These are phyloP conservation scores for Cyaniris semiargus DNA, from an alignment of 2,888 invertebrate genomes.

Conservation along the genomic window DNA sequence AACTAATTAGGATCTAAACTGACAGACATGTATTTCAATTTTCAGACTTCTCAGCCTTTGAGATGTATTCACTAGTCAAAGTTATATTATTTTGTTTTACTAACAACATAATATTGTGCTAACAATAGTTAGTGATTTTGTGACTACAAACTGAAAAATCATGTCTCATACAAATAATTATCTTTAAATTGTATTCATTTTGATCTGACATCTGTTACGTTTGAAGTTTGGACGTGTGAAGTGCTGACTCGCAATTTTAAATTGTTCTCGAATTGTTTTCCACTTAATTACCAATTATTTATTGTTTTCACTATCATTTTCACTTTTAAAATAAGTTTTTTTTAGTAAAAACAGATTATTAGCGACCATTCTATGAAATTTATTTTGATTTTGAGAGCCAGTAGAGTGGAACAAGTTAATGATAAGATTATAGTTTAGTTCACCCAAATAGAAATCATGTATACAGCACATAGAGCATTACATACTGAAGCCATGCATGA, in stretches of 20 bases:
- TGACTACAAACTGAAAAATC: background rate
- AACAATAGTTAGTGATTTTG: background rate
- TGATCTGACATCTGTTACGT: conserved; percentile 16
- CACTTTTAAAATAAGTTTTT: background rate
- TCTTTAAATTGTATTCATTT: background rate
- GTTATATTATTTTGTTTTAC: no score
- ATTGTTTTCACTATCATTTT: conserved; percentile 2
- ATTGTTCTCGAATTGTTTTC: background rate
- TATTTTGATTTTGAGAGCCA: background rate
- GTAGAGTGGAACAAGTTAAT: background rate
- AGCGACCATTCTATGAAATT: background rate
- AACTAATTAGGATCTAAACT: background rate
- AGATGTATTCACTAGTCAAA: no score
- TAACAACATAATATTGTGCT: no score
- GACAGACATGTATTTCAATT: background rate
- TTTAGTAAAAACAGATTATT: background rate
- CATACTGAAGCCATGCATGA: conserved; percentile 50
- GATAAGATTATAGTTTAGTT: background rate
- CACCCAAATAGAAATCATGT: conserved; percentile 7
- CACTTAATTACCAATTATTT: conserved; percentile 6
- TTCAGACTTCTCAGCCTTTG: background rate
- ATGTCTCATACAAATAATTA: background rate
- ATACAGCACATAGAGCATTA: conserved; percentile 37
- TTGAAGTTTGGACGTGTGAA: conserved; percentile 22
- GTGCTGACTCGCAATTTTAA: conserved; percentile 24